Conservation (phyloP, 2,888 invertebrate genomes). For the Anodontia alba region DNA sequence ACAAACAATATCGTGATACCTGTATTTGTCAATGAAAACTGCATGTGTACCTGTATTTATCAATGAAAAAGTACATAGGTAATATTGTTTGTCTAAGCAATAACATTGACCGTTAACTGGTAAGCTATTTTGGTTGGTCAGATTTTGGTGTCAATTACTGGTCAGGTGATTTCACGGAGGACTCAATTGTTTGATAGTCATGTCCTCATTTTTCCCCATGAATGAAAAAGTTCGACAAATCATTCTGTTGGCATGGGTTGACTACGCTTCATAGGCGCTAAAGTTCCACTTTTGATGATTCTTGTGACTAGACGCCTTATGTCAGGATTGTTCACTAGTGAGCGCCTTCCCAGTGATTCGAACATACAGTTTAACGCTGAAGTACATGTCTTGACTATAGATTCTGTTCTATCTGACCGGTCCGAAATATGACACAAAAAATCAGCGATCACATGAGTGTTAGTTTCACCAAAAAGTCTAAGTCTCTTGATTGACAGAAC, state of each 20-base stretch:
- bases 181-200: too few species aligned
- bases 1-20: too few species aligned
- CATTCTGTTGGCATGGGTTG: not conserved
- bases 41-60: too few species aligned
- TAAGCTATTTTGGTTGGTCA: too few species aligned
- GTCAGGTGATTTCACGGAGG: too few species aligned
- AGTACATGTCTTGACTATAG: not conserved
- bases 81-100: too few species aligned
- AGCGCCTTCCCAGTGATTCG: not conserved
- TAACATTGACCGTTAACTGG: too few species aligned
- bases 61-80: too few species aligned
- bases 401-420: not conserved
- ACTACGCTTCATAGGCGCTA: not conserved
- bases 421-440: conserved; percentile 1
- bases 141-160: too few species aligned
- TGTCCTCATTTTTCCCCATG: not conserved
- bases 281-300: not conserved
- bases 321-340: not conserved
- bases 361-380: not conserved
- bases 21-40: too few species aligned
- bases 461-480: conserved; percentile 10
- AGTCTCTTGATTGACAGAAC: not conserved
- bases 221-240: not conserved
- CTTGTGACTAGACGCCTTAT: not conserved
- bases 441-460: conserved; percentile 13